Base-by-base conservation (phyloP, 2,888 invertebrate species). In the Drosophila diplacantha region DNA sequence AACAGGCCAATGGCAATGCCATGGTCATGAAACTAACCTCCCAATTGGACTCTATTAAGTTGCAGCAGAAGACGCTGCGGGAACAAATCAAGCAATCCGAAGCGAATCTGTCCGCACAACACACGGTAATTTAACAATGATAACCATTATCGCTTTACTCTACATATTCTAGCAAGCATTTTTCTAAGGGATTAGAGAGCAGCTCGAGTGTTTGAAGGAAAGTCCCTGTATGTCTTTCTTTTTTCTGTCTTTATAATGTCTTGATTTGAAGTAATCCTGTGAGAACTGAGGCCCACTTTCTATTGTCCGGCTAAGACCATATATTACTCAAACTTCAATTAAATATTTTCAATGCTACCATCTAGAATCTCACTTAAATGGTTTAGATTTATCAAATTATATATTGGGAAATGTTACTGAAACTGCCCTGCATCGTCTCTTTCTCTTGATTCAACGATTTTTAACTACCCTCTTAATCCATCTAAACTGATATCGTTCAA, bases 71-170 rank as follows among this genome's bases (percentile, higher is more conserved):
- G 85, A 91, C 93, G 72, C 90, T 97, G 72, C 93, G 95, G 86
- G 96, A 97, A 85, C 97, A 99, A 90, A 96, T 99, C 71, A 92
- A 93, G 78, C 97, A 98, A 88, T 98, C 98, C 84, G 99, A 99
- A 88, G 94, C 93, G 85, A 99, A 99, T 91, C 91, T 99, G 72
- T 93, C 94, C 80, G 98, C 98, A 55, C 99, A 99, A 87, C 96
- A 98, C 88, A 93, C 96, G 86, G 96, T 96, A 83, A 86, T 65
- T 81, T 78, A 37, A 60, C 29, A 46, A 20, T 39, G 43, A 59
- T 51, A 35, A 37, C 18, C 47, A 49, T 71, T 44, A 51, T 70
- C 65, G 75, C 73, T 63, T 44, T 70, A 37, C 50, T 51, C 44
- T 52, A 58, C 59, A 63, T 63, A 41, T 58, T 49, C 32, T 57